phyloP scores from a whole-genome alignment of 2,888 invertebrate species.

The Sarcophaga rosellei region DNA sequence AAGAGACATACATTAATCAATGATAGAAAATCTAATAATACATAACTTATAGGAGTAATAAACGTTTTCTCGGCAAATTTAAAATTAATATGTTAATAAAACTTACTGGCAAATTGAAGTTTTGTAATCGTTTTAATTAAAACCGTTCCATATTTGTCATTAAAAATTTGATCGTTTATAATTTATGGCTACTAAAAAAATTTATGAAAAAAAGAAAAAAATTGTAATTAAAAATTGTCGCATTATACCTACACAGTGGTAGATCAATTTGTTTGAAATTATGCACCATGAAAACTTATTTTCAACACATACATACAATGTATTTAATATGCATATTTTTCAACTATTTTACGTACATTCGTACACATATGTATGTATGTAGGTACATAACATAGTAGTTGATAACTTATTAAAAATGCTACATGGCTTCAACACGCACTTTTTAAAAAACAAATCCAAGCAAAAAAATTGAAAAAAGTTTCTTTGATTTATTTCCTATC shows the following conservation, averaged over 20 bases:
- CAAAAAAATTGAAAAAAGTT: not conserved
- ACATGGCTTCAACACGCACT: slow-evolving; percentile 6
- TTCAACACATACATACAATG: not conserved
- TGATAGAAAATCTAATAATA: not conserved
- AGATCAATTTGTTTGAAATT: not conserved
- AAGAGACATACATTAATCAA: not conserved
- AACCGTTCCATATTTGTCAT: slow-evolving; percentile 1
- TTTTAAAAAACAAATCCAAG: slow-evolving; percentile 55
- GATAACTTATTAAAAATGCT: slow-evolving; percentile 11
- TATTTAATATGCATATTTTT: not conserved
- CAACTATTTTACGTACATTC: not conserved
- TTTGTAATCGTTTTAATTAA: not conserved
- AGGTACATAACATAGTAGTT: not conserved
- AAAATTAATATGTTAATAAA: not conserved
- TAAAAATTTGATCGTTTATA: not conserved
- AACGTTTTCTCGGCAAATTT: not conserved
- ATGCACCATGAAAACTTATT: not conserved
- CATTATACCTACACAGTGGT: slow-evolving; percentile 2
- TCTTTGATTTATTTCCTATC: slow-evolving; percentile 75
- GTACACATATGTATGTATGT: not conserved
- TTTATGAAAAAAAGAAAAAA: not conserved
- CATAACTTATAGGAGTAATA: too few relatives aligned
- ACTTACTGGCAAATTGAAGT: not conserved
- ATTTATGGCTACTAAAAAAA: slow-evolving; percentile 7
- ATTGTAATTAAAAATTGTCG: slow-evolving; percentile 15